Evolutionary conservation across 2,797 vertebrate genomes (phyloP), one percentile per base, ranked within the genome.

Genomic region (Notolepis coatsorum): DNA sequence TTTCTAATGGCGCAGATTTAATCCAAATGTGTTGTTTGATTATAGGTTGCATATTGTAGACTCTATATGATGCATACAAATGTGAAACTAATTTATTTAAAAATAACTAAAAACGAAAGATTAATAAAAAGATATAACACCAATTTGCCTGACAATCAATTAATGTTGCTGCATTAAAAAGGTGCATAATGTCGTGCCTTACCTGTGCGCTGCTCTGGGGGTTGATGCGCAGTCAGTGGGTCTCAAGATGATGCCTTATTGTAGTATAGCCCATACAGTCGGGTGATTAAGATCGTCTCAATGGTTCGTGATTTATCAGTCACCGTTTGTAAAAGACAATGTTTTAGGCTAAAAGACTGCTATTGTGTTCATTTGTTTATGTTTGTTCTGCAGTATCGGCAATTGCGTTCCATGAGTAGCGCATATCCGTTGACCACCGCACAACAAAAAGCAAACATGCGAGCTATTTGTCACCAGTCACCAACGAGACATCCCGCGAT

Each of bases 171-270:
- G 61, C 58, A 23, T 54, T 30, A 31, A 37, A 59, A 82, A 80
- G 73, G 85, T 85, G 83, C 75, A 84, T 46, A 20, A 68, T 81
- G 87, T 89, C 87, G 88, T 89, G 89, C 46, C 90, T 91, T 91
- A 90, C 90, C 89, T 90, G 90, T 65, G 85, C 81, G 84, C 58
- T 80, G 85, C 81, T 83, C 54, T 60, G 83, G 71, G 82, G 66
- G 77, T 61, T 75, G 84, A 77, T 84, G 78, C 83, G 84, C 68
- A 81, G 75, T 75, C 75, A 23, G 68, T 51, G 68, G 46, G 39
- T 62, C 62, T 82, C 80, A 65, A n/a, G 76, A 85, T 71, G 79
- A 77, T 69, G 82, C 61, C 10, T 75, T 73, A 77, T 80, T 86
- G 76, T 77, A 80, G 79, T 8, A 4, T 78, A 55, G 63, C 77